Percentiles rank a stretch among this genome's conserved stretches.
These are phyloP conservation scores for Neolamprologus modestus DNA, from an alignment of 2,113 vertebrate genomes.

Conservation along the genomic window DNA sequence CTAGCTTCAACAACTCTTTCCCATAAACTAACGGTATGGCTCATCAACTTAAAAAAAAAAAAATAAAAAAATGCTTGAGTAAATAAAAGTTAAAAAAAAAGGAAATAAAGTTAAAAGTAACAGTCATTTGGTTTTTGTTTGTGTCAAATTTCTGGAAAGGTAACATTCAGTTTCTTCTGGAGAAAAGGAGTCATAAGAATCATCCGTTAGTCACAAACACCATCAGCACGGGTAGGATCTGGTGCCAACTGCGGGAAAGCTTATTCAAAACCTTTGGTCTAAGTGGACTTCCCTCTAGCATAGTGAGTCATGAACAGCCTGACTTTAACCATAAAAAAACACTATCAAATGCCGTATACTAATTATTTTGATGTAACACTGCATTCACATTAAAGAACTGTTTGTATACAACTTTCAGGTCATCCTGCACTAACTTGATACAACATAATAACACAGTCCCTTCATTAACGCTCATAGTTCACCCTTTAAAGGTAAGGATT, in stretches of 20 bases:
- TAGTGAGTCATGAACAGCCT: not conserved
- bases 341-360: not conserved
- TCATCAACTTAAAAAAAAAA: not conserved
- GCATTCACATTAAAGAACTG: not conserved
- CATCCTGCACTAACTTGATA: not conserved
- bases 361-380: not conserved
- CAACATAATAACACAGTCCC: not conserved
- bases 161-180: not conserved
- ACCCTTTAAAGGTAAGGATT: not conserved
- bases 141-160: not conserved
- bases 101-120: not conserved
- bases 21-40: not conserved
- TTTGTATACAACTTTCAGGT: not conserved
- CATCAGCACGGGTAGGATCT: not conserved
- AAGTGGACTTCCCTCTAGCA: not conserved
- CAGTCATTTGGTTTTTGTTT: not conserved
- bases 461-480: no score
- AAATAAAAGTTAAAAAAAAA: accelerated
- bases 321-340: not conserved
- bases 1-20: not conserved
- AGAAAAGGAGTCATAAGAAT: constrained; percentile 1
- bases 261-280: not conserved
- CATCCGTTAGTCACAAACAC: not conserved
- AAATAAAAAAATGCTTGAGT: accelerated
- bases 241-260: not conserved